Conservation (phyloP, 2,113 vertebrate species). For the Rhea pennata region DNA sequence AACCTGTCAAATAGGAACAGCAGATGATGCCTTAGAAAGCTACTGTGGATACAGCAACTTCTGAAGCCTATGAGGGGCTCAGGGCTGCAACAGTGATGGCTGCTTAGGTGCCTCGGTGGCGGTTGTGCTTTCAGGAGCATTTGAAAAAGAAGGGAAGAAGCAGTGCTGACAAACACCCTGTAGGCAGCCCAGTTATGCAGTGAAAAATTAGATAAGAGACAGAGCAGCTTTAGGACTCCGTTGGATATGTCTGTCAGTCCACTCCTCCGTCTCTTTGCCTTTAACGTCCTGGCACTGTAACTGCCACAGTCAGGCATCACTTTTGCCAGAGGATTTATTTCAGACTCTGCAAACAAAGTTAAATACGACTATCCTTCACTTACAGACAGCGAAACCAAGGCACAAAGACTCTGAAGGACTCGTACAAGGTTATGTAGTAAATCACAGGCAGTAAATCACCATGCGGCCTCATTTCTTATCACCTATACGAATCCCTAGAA, state of each 20-base stretch:
- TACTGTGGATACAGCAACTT: neutral
- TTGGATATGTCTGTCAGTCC: neutral
- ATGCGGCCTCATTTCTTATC: constrained; percentile 35
- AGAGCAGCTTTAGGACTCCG: neutral
- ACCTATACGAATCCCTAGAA: neutral
- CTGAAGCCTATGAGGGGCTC: neutral
- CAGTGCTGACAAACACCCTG: neutral
- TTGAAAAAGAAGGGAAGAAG: neutral
- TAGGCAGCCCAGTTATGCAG: neutral
- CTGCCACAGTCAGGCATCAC: neutral
- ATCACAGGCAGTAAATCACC: constrained; percentile 9
- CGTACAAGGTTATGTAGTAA: neutral
- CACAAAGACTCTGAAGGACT: neutral
- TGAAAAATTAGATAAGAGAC: neutral
- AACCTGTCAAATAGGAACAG: neutral
- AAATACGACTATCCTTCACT: neutral
- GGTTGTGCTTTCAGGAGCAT: neutral
- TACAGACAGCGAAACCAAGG: neutral
- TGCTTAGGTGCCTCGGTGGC: neutral
- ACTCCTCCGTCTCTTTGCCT: accelerated
- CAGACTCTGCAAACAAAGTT: neutral
- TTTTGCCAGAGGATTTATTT: neutral
- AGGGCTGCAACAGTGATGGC: neutral
- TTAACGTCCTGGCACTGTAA: neutral
- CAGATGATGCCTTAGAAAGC: neutral